Evolutionary conservation across 2,888 invertebrate species (phyloP), one percentile per base, ranked within the genome.

Genomic region (Meta bourneti): DNA sequence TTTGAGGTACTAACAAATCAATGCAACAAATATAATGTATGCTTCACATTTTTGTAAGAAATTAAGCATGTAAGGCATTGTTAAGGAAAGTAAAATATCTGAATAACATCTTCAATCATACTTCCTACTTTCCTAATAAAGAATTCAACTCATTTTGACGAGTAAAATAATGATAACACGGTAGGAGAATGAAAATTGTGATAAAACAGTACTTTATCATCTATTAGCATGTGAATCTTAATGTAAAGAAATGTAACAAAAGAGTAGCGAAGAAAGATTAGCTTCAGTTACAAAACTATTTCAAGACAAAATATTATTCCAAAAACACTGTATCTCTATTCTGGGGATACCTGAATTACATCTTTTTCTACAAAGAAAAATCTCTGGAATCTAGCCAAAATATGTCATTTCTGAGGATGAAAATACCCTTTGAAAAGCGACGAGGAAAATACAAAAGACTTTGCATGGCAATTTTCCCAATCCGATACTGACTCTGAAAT

Each of bases 391-490:
- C 9, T n/a, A 34, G 81, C 81, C 81, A 81, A 81, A 70, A 81
- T 20, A 81, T 81, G 70, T 81, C 70, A 70, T 69, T 81, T 48
- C n/a, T n/a, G 69, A 69, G 69, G 61, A 69, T 69, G 69, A 81
- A 81, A 13, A 81, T 81, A 7, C n/a, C 51, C 19, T 70, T 34
- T 48, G 61, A 61, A 61, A 61, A 61, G 61, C 61, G 61, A 13
- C 48, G 8, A 16, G 34, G 7, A 16, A 69, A n/a, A 20, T 49
- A 72, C 52, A 82, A 82, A 82, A 72, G 71, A 48, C 70, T n/a
- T 71, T 71, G 72, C 72, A 82, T 71, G 82, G 82, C 72, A 82
- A 71, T 82, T 82, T 82, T 82, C 11, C 82, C 82, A 69, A 82
- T 71, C 51, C 71, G 13, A 71, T 48, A 71, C 48, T 11, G 0